These are phyloP conservation scores for Mastomys coucha DNA, from an alignment of 2,113 vertebrate genomes.

Conservation along the genomic window DNA sequence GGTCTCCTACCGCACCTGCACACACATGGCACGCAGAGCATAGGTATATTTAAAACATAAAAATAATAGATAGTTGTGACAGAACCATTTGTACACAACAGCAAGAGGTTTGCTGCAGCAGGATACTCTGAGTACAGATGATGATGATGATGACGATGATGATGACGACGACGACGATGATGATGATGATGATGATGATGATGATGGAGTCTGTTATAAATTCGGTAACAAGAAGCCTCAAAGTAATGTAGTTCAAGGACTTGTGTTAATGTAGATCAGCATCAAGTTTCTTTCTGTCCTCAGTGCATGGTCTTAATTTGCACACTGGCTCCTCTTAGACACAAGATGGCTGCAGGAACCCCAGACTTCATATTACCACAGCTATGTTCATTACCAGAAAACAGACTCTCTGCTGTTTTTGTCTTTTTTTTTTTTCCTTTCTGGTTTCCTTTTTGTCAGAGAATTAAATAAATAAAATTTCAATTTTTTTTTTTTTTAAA, in stretches of 20 bases:
- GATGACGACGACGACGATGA: not conserved
- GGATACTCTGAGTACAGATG: not conserved
- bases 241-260: not conserved
- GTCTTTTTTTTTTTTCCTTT: not conserved
- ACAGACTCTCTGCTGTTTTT: not conserved
- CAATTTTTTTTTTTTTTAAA: no score
- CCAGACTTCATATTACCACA: not conserved
- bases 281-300: not conserved
- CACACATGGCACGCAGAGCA: not conserved
- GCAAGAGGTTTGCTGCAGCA: not conserved
- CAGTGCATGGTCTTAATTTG: not conserved
- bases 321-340: not conserved
- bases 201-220: not conserved
- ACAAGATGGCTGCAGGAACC: not conserved
- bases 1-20: not conserved
- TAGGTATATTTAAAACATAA: not conserved
- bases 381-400: not conserved
- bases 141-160: not conserved
- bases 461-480: not conserved
- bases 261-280: not conserved
- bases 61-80: not conserved
- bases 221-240: not conserved
- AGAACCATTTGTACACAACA: not conserved
- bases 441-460: not conserved
- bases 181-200: not conserved